Percentiles rank a stretch among this genome's conserved stretches.
Evolutionary conservation across 2,113 vertebrate genomes (phyloP).

Genomic region (Eurystomus gularis): DNA sequence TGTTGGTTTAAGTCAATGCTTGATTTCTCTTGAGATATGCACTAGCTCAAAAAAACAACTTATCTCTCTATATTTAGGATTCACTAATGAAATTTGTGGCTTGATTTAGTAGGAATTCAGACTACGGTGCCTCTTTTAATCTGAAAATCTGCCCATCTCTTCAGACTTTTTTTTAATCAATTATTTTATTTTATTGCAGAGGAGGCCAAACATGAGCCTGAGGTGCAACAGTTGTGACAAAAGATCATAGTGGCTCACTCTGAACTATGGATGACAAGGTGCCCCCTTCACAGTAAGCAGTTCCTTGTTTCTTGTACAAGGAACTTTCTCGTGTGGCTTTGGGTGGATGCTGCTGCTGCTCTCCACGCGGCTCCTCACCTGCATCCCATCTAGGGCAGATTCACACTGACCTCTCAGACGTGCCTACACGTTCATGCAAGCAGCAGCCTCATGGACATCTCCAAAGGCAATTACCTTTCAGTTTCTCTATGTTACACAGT

Average conservation of each 20-base stretch:
- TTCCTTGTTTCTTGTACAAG: background rate
- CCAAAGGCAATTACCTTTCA: background rate
- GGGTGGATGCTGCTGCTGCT: background rate
- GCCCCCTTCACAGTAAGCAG: background rate
- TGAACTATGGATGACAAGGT: background rate
- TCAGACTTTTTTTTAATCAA: background rate
- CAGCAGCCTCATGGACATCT: background rate
- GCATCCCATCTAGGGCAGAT: background rate
- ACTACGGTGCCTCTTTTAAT: background rate
- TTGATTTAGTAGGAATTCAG: background rate
- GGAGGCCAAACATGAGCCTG: background rate
- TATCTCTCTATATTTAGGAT: background rate
- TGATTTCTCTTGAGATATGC: background rate
- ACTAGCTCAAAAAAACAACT: background rate
- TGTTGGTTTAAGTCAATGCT: background rate
- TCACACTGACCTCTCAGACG: rapidly evolving
- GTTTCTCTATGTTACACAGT: background rate
- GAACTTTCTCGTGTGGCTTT: background rate
- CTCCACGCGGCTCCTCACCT: background rate
- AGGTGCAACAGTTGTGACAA: background rate
- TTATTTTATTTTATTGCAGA: background rate
- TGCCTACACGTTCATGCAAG: background rate
- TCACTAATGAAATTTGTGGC: background rate
- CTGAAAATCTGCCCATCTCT: background rate
- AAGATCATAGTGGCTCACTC: rapidly evolving